Evolutionary conservation across 2,888 invertebrate species (phyloP).

Genomic region (Lucinisca nassula): DNA sequence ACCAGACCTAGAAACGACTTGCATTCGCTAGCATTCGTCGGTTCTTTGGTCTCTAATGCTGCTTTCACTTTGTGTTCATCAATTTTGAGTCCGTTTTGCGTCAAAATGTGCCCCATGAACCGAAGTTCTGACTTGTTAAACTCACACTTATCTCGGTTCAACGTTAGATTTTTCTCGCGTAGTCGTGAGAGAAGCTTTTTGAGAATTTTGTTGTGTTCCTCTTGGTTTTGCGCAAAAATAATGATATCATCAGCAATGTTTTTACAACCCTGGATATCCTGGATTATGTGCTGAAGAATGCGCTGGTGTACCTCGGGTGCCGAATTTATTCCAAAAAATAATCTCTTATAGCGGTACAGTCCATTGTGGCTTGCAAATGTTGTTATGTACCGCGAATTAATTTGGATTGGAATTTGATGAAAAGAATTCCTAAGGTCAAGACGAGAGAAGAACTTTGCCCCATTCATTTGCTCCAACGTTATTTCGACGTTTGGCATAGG

Average conservation of each 20-base stretch:
- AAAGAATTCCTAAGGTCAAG: conserved; percentile 13
- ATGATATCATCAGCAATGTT: conserved; percentile 6
- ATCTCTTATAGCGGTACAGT: conserved; percentile 7
- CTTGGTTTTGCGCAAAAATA: background rate
- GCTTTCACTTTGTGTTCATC: too few relatives aligned
- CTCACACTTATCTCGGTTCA: too few relatives aligned
- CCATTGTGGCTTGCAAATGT: conserved; percentile 21
- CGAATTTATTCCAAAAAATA: conserved; percentile 49
- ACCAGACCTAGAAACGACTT: too few relatives aligned
- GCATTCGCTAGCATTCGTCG: too few relatives aligned
- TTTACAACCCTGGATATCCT: background rate
- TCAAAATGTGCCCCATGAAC: too few relatives aligned
- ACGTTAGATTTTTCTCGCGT: too few relatives aligned
- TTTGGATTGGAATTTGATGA: conserved; percentile 3
- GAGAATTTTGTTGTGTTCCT: too few relatives aligned
- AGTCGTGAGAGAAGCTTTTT: too few relatives aligned
- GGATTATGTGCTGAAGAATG: conserved; percentile 14
- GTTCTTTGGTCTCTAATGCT: too few relatives aligned
- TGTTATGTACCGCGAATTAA: conserved; percentile 1
- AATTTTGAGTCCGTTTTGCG: too few relatives aligned
- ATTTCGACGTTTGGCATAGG: conserved; percentile 51
- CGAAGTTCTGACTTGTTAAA: too few relatives aligned
- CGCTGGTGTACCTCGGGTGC: conserved; percentile 18
- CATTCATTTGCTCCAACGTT: conserved; percentile 19
- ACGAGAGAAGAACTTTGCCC: conserved; percentile 1